Base-by-base conservation (phyloP, 2,113 vertebrate species). In the Phaethon lepturus region DNA sequence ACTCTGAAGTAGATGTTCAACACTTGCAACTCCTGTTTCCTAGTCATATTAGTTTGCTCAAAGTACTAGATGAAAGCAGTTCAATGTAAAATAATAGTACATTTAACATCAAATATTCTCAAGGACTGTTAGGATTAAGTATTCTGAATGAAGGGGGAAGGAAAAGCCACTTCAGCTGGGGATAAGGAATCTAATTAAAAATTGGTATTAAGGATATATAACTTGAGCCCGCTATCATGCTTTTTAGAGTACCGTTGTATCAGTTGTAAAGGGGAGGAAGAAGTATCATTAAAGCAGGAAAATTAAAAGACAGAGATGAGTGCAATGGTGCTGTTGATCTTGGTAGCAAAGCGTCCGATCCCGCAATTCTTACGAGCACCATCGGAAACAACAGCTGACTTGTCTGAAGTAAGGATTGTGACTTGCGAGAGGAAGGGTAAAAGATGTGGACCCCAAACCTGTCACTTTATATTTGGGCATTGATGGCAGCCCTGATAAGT, bases 41-140 rank as follows among this genome's bases (percentile, higher is more conserved):
- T 38, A 38, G 38, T 38, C 38, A 38, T 38, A 38, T 38, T 38
- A 38, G 38, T 38, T 89, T 93, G 86, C 59, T 69, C 44, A 2
- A 85, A 93, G 93, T 86, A 53, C 60, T 82, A 55, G 96, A 97
- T 96, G 95, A 97, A 69, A 79, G 90, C 2, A 24, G 75, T 81
- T 95, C 96, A 93, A 56, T 90, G 94, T 86, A 97, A 97, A 98
- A 95, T 12, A 89, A 95, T 12, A 89, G 97, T 97, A 92, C 94
- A 74, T 97, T 98, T 97, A 97, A 97, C 96, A 98, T 98, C 98
- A 98, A 97, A 97, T 98, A 95, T 84, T 90, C 92, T 98, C 95
- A 96, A 98, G 98, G 96, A 97, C 97, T 98, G 96, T 96, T 97
- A 97, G 96, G 98, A 98, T 98, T 98, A 98, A 97, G 97, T 88